Base-by-base conservation (phyloP, 2,888 invertebrate genomes). In the Nycteola revayana region DNA sequence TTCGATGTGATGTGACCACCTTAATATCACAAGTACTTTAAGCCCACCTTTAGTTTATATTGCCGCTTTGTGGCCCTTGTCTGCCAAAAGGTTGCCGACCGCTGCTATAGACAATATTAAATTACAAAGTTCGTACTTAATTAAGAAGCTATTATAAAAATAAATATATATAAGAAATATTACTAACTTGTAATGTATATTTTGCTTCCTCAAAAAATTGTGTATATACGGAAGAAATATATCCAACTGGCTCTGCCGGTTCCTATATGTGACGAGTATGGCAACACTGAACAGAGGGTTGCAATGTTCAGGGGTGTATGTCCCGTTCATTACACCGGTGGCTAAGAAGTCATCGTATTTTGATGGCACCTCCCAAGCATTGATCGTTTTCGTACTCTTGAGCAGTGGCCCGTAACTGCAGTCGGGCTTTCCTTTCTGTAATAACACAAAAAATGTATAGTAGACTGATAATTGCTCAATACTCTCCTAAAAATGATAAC, bases 201-300 rank as follows among this genome's bases (percentile, higher is more conserved):
- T 91, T 72, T 98, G 98, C 38, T 91, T 89, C 52, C 94, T 94
- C 39, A 98, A 84, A 75, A 94, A 96, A 28, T 93, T 92, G 75
- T 98, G 97, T 83, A 98, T 95, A 60, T 96, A 95, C 32, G 93
- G 93, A 41, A 97, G 82, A 70, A 97, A 96, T 39, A 92, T 84
- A 28, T 92, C 89, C 8, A 98, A 78, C 60, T 98, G 97, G 2
- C 90, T 80, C 50, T 93, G 90, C 25, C 98, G 90, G 58, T 95
- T 93, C 32, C 97, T 90, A 42, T 91, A 92, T 0, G 97, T 96
- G 32, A 98, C 91, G 49, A 98, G 91, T 22, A 97, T 89, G 11
- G 96, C 96, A 10, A 94, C 93, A 65, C 94, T 94, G 65, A 90
- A 90, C 10, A 69, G 41, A 0, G 88, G 80, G 14, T 67, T 75